phyloP scores from a whole-genome alignment of 2,797 vertebrate genomes.

The Enteromius argenteus region DNA sequence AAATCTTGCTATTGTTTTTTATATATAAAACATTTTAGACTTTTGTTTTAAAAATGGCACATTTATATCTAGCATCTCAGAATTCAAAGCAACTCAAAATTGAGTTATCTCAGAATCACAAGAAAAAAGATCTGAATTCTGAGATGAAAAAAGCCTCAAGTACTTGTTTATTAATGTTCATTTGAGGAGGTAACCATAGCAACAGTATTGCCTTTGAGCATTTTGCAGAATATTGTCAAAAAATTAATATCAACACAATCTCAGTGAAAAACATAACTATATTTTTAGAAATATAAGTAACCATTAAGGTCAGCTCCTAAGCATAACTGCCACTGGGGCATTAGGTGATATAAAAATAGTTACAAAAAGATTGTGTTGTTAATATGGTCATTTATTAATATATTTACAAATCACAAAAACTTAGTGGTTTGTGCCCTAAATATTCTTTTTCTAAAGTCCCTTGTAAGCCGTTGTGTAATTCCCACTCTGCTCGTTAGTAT shows the following conservation, averaged over 20 bases:
- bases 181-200: background rate
- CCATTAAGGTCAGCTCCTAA: too few species aligned
- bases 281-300: background rate
- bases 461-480: conserved; percentile 53
- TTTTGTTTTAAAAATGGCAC: background rate
- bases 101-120: background rate
- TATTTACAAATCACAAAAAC: background rate
- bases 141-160: background rate
- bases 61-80: background rate
- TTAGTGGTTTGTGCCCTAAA: background rate
- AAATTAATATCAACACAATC: background rate
- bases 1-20: too few species aligned
- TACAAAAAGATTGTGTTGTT: background rate
- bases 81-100: background rate
- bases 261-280: background rate
- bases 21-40: background rate
- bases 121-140: background rate
- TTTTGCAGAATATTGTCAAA: background rate
- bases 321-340: too few species aligned
- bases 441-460: background rate
- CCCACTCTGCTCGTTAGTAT: conserved; percentile 51
- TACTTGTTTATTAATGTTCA: background rate
- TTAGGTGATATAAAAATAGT: background rate
- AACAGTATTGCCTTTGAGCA: background rate
- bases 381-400: background rate